Conservation (phyloP, 2,888 invertebrate genomes). For the Acrobasis repandana region DNA sequence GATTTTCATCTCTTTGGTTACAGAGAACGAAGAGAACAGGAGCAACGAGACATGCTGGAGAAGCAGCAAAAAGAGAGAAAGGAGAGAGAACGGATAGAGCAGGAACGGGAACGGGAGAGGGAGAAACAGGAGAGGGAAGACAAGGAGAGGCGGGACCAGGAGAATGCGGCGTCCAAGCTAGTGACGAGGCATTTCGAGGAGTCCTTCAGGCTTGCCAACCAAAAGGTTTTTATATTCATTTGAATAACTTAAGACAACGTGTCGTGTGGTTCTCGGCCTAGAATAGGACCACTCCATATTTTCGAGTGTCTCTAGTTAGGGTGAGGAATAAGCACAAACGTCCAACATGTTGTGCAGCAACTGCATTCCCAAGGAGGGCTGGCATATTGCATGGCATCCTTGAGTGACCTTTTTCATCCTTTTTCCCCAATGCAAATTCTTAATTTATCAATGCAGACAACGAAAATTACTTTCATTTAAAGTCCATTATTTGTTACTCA, state of each 20-base stretch:
- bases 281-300: too few relatives aligned
- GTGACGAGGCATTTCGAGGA: constrained; percentile 96
- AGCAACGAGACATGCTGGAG: constrained; percentile 84
- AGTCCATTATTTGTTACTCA: too few relatives aligned
- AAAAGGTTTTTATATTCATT: constrained; percentile 84
- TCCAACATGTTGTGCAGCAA: too few relatives aligned
- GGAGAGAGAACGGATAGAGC: constrained; percentile 85
- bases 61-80: constrained; percentile 86
- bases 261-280: too few relatives aligned
- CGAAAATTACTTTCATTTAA: too few relatives aligned
- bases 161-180: constrained; percentile 89
- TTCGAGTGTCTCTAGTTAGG: too few relatives aligned
- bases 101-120: constrained; percentile 80
- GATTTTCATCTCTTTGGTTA: constrained; percentile 43
- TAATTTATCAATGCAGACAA: too few relatives aligned
- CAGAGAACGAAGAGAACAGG: constrained; percentile 78
- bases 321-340: too few relatives aligned
- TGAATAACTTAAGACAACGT: neutral
- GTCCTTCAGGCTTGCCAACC: constrained; percentile 89
- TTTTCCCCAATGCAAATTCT: too few relatives aligned
- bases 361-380: too few relatives aligned
- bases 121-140: constrained; percentile 81
- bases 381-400: too few relatives aligned
- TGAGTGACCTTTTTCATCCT: too few relatives aligned
- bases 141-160: constrained; percentile 84